phyloP scores from a whole-genome alignment of 2,888 invertebrate genomes.

The Salticus scenicus region DNA sequence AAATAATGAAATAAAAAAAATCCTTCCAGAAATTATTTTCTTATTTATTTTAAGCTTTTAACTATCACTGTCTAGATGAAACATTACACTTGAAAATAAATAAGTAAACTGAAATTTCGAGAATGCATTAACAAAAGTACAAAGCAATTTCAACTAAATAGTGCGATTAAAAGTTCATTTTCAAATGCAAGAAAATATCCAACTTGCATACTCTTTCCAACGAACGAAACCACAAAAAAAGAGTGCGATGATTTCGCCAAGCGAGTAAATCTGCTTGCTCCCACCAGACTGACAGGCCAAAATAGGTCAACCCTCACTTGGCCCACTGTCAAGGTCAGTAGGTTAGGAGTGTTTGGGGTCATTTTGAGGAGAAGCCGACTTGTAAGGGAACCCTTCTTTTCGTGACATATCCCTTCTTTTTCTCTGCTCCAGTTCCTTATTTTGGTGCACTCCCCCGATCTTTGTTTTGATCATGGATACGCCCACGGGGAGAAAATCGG shows the following conservation, averaged over 20 bases:
- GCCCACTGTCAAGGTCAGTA: constrained; percentile 69
- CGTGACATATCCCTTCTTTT: neutral
- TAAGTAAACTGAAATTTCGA: too few species aligned
- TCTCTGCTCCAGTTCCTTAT: constrained; percentile 49
- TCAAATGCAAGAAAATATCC: too few species aligned
- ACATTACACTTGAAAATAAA: too few species aligned
- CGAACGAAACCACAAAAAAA: too few species aligned
- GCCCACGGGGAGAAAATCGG: constrained; percentile 9
- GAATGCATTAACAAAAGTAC: too few species aligned
- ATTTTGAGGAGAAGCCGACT: constrained; percentile 32
- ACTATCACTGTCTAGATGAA: too few species aligned
- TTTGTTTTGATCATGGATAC: constrained; percentile 33
- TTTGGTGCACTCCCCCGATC: constrained; percentile 9
- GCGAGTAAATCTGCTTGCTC: neutral
- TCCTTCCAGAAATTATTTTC: too few species aligned
- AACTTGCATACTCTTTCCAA: too few species aligned
- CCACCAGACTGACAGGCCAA: neutral
- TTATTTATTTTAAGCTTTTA: too few species aligned
- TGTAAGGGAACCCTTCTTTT: constrained; percentile 11
- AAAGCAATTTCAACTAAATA: too few species aligned
- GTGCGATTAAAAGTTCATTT: too few species aligned
- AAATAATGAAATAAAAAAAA: too few species aligned
- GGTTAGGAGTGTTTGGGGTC: constrained; percentile 67
- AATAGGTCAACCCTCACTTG: constrained; percentile 67
- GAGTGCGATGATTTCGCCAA: constrained; percentile 45